A percentile compares a stretch with the other conserved stretches of the same genome.
Conservation (phyloP, 2,888 invertebrate species). For the Baccha elongata region DNA sequence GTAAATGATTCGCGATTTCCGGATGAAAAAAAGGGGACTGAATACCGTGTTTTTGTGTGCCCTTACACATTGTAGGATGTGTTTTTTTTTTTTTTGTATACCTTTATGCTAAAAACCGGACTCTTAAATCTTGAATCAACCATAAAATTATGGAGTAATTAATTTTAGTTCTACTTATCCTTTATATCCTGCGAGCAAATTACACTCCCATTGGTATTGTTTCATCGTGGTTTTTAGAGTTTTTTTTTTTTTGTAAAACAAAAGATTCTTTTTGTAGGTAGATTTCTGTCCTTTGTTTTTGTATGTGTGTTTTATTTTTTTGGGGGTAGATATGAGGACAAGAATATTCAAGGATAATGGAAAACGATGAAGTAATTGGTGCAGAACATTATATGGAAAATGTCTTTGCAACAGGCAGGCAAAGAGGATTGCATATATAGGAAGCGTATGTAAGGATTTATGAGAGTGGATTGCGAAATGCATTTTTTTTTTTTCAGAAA, state of each 20-base stretch:
- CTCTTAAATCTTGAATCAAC: slow-evolving; percentile 80
- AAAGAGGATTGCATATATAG: slow-evolving; percentile 27
- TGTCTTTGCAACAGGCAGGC: slow-evolving; percentile 61
- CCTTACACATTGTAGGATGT: slow-evolving; percentile 15
- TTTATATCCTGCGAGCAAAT: slow-evolving; percentile 39
- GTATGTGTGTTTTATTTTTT: slow-evolving; percentile 7
- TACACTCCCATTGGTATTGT: slow-evolving; percentile 68
- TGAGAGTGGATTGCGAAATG: slow-evolving; percentile 53
- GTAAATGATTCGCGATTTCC: slow-evolving; percentile 72
- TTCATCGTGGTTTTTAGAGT: slow-evolving; percentile 29
- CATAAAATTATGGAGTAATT: slow-evolving; percentile 81
- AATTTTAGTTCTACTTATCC: slow-evolving; percentile 76
- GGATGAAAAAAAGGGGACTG: slow-evolving; percentile 47
- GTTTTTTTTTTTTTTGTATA: slow-evolving; percentile 74
- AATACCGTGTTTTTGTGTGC: slow-evolving; percentile 13
- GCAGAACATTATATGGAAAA: slow-evolving; percentile 27
- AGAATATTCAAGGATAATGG: slow-evolving; percentile 61
- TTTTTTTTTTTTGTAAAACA: slow-evolving; percentile 44
- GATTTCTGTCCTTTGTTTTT: slow-evolving; percentile 54
- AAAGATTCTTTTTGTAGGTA: slow-evolving; percentile 48
- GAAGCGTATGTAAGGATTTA: slow-evolving; percentile 17
- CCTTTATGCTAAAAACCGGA: slow-evolving; percentile 70
- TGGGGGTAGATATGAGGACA: slow-evolving; percentile 25
- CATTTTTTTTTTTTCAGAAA: slow-evolving; percentile 48
- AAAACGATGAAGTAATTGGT: slow-evolving; percentile 57